These are phyloP conservation scores for Pitta sordida DNA, from an alignment of 2,113 vertebrate genomes.

Conservation along the genomic window DNA sequence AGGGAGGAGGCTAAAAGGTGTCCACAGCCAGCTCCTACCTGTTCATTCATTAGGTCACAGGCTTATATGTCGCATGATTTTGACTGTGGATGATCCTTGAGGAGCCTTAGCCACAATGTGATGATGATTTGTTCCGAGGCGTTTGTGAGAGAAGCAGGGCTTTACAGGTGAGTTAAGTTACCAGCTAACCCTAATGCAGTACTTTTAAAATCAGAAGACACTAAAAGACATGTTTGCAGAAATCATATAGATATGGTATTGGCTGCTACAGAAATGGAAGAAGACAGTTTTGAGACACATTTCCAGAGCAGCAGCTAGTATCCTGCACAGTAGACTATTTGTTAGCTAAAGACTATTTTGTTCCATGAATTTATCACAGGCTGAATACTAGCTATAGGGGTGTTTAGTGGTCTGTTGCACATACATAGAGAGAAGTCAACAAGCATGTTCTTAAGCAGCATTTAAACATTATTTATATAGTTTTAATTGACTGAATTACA, in stretches of 20 bases:
- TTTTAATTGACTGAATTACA: conserved; percentile 44
- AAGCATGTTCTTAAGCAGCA: background rate
- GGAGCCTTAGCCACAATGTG: background rate
- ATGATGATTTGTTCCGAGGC: background rate
- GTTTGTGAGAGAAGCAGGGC: background rate
- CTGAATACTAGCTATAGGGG: background rate
- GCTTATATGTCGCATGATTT: accelerated
- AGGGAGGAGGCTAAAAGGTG: background rate
- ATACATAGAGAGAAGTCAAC: background rate
- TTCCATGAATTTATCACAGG: background rate
- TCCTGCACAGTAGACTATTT: background rate
- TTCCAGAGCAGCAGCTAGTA: background rate
- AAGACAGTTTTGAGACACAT: background rate
- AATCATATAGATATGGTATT: background rate
- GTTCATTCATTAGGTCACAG: background rate
- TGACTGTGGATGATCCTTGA: background rate
- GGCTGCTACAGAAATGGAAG: background rate
- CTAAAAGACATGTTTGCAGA: background rate
- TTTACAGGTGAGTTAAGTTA: background rate
- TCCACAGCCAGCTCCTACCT: background rate
- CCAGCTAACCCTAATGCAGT: background rate
- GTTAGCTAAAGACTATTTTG: background rate
- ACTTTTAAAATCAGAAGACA: background rate
- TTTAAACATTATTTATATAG: conserved; percentile 14
- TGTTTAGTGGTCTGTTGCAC: background rate